Percentiles rank a stretch among this genome's conserved stretches.
phyloP scores from a whole-genome alignment of 2,797 vertebrate species.

The Iguana delicatissima region DNA sequence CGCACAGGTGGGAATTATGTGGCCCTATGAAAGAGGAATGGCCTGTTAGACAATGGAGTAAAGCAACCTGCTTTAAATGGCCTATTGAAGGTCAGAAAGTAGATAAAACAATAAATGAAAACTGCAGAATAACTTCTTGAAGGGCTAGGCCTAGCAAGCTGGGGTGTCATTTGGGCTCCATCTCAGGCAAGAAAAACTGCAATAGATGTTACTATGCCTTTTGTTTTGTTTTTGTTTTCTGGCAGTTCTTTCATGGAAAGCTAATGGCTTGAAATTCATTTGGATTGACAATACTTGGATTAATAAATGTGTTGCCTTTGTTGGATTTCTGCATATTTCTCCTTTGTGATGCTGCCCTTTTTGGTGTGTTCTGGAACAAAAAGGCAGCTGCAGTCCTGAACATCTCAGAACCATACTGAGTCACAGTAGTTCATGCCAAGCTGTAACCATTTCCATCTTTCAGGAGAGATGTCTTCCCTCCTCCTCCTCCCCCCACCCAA shows the following conservation, averaged over 20 bases:
- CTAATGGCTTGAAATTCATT: not conserved
- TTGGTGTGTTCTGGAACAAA: not conserved
- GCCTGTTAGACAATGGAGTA: too few species aligned
- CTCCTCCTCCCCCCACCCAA: not conserved
- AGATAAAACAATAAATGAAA: not conserved
- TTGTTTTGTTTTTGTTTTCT: not conserved
- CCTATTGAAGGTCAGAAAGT: too few species aligned
- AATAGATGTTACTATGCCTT: not conserved
- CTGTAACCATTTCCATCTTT: not conserved
- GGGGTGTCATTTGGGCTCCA: not conserved
- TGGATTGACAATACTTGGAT: not conserved
- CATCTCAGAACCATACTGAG: not conserved
- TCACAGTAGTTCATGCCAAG: not conserved
- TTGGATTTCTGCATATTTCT: not conserved
- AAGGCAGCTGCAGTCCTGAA: not conserved
- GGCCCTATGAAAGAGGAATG: too few species aligned
- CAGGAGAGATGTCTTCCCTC: not conserved
- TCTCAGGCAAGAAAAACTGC: not conserved
- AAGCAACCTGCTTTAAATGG: not conserved
- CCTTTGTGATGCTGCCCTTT: conserved; percentile 2
- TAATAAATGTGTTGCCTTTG: not conserved
- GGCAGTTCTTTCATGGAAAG: not conserved
- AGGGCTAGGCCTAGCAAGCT: not conserved
- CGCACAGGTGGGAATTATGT: too few species aligned
- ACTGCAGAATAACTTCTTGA: not conserved